Base-by-base conservation (phyloP, 2,113 vertebrate genomes). In the Bostrychus sinensis region DNA sequence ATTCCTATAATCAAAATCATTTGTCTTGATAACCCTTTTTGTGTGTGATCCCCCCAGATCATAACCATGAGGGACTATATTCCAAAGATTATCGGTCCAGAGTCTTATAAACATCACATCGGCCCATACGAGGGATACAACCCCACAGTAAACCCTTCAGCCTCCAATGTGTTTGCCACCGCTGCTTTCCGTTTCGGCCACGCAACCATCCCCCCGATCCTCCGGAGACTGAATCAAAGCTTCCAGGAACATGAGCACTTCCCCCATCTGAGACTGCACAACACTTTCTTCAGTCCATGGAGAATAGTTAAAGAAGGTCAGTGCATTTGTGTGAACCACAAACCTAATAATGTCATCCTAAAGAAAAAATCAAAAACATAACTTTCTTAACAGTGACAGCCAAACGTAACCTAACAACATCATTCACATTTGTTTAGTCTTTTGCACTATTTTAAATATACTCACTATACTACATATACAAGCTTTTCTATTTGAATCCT, bases 131-230 rank as follows among this genome's bases (percentile, higher is more conserved):
- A 38, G 62, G 95, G 95, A 58, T 96, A 98, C 1, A 68, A 96
- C 80, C 80, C 92, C 20, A 71, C 85, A 0, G 3, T 89, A 42
- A 90, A 99, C 77, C 95, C 96, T 12, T 94, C 94, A 0, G 87
- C 93, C 25, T 93, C 96, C 62, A 98, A 98, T 0, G 71, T 99
- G 62, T 98, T 99, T 74, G 86, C 95, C 62, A 98, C 97, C 0
- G 96, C 97, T 0, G 97, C 96, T 12, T 98, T 98, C 89, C 95
- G 97, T 71, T 99, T 98, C 3, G 97, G 95, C 62, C 97, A 99
- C 0, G 91, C 92, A 41, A 93, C 94, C 1, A 89, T 99, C 46
- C 84, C 94, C 2, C 91, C 95, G 0, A 30, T 88, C 56, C 71
- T 97, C 56, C 71, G 71, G 34, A 83, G 96, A 57, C 70, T 98